Base-by-base conservation (phyloP, 2,797 vertebrate species). In the Oreortyx pictus region DNA sequence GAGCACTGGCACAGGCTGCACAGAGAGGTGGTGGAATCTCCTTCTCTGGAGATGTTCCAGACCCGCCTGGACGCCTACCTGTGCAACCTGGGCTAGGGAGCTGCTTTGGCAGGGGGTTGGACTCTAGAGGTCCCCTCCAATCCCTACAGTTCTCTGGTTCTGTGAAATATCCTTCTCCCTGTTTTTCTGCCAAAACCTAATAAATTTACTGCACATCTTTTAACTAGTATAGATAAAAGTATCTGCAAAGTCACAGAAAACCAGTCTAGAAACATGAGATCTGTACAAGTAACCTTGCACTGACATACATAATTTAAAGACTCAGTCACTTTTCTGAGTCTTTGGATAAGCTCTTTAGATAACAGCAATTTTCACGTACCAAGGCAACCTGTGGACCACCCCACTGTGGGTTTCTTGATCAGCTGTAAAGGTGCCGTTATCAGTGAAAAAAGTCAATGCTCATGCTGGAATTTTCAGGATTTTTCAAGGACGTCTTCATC, bases 211-310 rank as follows among this genome's bases (percentile, higher is more conserved):
- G 29, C 9, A 7, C 44, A 72, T 62, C 44, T 93, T 75, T 70
- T 39, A 84, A 76, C n/a, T 0, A 0, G 37, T 39, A 66, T 16
- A 52, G 54, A 56, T 66, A 88, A 75, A 11, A 75, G 68, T 0
- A 0, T 56, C 52, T 67, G 23, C 43, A 56, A 89, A 87, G 62
- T 56, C n/a, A 62, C 2, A 9, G 59, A 89, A 83, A 37, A 7
- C 3, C 73, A 73, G 29, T 4, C 31, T 47, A 60, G 27, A 50
- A 88, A 88, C 62, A 37, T 6, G 44, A 83, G 56, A 93, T 88
- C 88, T 96, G 71, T 91, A 92, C 66, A 64, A 95, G 57, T 39
- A 74, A 57, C 18, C 81, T 92, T 89, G 44, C 76, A 39, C n/a
- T 61, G 67, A 56, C 4, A 1, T 72, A 91, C 71, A 39, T 82